A percentile compares a stretch with the other conserved stretches of the same genome.
These are phyloP conservation scores for Ptychobarbus kaznakovi DNA, from an alignment of 2,797 vertebrate genomes.

Conservation along the genomic window DNA sequence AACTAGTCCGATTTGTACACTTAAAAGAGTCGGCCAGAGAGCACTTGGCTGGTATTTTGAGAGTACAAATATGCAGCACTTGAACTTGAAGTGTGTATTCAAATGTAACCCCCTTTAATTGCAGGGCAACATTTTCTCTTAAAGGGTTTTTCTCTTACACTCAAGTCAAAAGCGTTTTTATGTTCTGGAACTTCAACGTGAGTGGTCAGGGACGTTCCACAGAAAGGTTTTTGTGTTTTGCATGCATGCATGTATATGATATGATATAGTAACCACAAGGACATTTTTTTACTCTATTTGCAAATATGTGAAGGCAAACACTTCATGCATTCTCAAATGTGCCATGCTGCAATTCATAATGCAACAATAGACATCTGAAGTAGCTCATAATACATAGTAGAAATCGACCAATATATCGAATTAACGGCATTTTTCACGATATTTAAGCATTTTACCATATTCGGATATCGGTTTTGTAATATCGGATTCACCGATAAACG, in stretches of 20 bases:
- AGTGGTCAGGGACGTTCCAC: neutral
- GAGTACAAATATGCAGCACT: constrained; percentile 10
- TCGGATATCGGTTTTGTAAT: too few relatives aligned
- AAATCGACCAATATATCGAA: too few relatives aligned
- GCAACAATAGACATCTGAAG: neutral
- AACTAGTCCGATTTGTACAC: neutral
- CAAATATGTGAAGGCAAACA: neutral
- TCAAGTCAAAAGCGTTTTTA: neutral
- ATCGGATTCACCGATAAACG: too few relatives aligned
- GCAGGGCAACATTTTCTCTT: neutral
- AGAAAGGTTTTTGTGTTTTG: neutral
- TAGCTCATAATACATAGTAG: too few relatives aligned
- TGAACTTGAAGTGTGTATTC: neutral
- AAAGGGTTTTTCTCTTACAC: neutral
- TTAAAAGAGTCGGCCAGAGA: neutral
- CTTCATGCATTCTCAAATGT: neutral
- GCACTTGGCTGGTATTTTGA: constrained; percentile 7
- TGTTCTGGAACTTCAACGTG: neutral
- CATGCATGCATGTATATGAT: neutral
- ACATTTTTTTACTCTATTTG: neutral
- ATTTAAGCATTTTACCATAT: too few relatives aligned
- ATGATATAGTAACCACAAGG: neutral
- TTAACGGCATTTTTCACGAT: too few relatives aligned
- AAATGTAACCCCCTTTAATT: neutral
- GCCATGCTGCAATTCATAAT: neutral